These are phyloP conservation scores for Cancer borealis DNA, from an alignment of 2,888 invertebrate genomes.

Conservation along the genomic window DNA sequence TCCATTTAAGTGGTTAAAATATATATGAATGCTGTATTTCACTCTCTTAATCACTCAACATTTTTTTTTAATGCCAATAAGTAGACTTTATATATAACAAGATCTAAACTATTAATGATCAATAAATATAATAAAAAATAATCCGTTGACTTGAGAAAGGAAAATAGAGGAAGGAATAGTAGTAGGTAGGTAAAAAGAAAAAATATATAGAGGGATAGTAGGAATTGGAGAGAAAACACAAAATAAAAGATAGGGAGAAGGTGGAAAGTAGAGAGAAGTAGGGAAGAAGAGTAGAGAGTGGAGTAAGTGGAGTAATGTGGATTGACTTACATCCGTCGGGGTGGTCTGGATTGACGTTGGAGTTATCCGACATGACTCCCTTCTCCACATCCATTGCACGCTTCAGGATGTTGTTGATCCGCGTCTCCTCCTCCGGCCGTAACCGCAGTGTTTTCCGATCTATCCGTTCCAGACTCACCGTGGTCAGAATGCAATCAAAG, in stretches of 20 bases:
- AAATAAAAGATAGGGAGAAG: background rate
- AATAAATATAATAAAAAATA: background rate
- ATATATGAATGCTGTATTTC: too few relatives aligned
- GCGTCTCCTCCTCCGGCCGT: constrained; percentile 86
- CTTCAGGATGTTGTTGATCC: constrained; percentile 91
- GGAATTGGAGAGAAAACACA: background rate
- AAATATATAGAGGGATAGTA: background rate
- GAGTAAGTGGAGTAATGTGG: background rate
- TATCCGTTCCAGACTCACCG: constrained; percentile 87
- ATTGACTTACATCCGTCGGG: constrained; percentile 89
- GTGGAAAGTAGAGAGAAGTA: background rate
- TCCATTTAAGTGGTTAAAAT: background rate
- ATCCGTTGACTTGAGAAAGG: background rate
- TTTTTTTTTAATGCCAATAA: too few relatives aligned
- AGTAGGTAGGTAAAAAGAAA: background rate
- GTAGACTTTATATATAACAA: background rate
- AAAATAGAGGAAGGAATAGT: background rate
- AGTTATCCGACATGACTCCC: constrained; percentile 84
- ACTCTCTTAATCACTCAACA: too few relatives aligned
- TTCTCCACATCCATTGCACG: constrained; percentile 91
- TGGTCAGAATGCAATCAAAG: constrained; percentile 93
- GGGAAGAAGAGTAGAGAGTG: background rate
- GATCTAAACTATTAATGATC: background rate
- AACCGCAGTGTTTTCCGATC: constrained; percentile 87
- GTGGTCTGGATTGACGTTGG: constrained; percentile 88